These are phyloP conservation scores for Benitochromis conjunctus DNA, from an alignment of 2,113 vertebrate species.

Conservation along the genomic window DNA sequence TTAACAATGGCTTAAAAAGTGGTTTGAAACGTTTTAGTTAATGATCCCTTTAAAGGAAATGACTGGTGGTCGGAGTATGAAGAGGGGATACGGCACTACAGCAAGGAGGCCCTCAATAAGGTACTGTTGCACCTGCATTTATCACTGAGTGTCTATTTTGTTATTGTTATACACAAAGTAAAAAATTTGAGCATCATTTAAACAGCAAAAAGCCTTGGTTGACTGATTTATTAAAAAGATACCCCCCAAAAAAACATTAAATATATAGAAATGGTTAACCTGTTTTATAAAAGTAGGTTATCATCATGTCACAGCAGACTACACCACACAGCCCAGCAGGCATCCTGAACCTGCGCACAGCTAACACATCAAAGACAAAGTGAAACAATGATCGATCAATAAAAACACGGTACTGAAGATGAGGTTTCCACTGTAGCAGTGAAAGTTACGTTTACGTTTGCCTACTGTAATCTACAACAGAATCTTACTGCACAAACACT, in stretches of 20 bases:
- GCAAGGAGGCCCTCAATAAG: slow-evolving; percentile 64
- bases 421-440: background rate
- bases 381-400: background rate
- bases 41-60: slow-evolving; percentile 46
- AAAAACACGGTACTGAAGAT: background rate
- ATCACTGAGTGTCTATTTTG: background rate
- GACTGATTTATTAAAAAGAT: rapidly evolving
- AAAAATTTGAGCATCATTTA: rapidly evolving
- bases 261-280: background rate
- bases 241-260: background rate
- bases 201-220: background rate
- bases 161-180: background rate
- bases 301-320: background rate
- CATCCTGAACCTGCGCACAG: slow-evolving; percentile 4
- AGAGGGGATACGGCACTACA: slow-evolving; percentile 68
- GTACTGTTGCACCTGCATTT: slow-evolving; percentile 33
- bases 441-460: background rate
- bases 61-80: slow-evolving; percentile 75
- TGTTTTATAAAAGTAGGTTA: background rate
- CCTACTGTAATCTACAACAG: background rate
- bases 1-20: background rate
- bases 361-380: background rate
- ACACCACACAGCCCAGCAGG: background rate
- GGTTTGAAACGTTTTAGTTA: background rate
- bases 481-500: background rate